Evolutionary conservation across 2,888 invertebrate genomes (phyloP).

Genomic region (Hylaea fasciaria): DNA sequence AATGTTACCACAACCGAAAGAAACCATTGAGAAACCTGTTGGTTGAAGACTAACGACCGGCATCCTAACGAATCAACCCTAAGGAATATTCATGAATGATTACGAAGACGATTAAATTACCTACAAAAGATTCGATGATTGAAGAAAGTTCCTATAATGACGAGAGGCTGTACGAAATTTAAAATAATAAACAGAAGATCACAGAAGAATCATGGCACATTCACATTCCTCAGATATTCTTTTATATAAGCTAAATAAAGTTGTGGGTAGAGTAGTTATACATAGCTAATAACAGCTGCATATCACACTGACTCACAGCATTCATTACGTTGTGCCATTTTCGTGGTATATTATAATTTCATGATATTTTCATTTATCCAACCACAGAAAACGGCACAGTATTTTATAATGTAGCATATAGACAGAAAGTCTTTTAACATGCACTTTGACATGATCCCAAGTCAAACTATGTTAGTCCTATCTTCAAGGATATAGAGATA

Average conservation of each 20-base stretch:
- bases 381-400: constrained; percentile 63
- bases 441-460: constrained; percentile 56
- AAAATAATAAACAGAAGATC: constrained; percentile 24
- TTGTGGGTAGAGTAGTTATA: constrained; percentile 13
- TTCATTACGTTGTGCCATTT: constrained; percentile 61
- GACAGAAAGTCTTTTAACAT: constrained; percentile 60
- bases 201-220: constrained; percentile 24
- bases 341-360: constrained; percentile 42
- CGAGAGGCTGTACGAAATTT: constrained; percentile 11
- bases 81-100: constrained; percentile 12
- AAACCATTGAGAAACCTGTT: constrained; percentile 7
- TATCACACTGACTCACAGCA: constrained; percentile 62
- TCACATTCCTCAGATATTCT: constrained; percentile 21
- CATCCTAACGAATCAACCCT: constrained; percentile 17
- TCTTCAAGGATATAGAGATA: constrained; percentile 32
- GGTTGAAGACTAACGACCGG: constrained; percentile 32
- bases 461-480: constrained; percentile 25
- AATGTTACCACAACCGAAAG: constrained; percentile 3
- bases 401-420: constrained; percentile 59
- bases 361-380: neutral
- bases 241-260: constrained; percentile 19
- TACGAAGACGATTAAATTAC: constrained; percentile 19
- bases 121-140: neutral
- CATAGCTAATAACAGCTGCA: constrained; percentile 32
- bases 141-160: constrained; percentile 3